These are phyloP conservation scores for Pilophorus perplexus DNA, from an alignment of 2,888 invertebrate species.

Conservation along the genomic window DNA sequence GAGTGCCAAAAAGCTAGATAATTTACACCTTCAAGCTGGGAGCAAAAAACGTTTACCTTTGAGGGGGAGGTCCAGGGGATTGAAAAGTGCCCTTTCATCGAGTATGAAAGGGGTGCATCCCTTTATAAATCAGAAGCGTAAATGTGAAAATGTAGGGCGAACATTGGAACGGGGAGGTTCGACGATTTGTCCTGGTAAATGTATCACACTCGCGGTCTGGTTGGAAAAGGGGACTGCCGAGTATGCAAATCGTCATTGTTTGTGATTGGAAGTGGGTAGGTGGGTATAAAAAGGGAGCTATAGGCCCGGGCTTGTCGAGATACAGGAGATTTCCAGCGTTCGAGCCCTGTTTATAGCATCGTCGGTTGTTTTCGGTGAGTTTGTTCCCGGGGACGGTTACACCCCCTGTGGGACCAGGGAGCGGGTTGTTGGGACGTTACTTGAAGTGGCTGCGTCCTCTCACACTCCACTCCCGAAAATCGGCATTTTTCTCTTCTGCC, in stretches of 20 bases:
- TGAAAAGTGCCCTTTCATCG: constrained; percentile 24
- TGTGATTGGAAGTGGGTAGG: constrained; percentile 26
- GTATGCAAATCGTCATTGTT: constrained; percentile 20
- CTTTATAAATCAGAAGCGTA: constrained; percentile 23
- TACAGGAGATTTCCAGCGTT: neutral
- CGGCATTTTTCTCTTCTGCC: neutral
- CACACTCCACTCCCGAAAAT: neutral
- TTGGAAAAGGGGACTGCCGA: constrained; percentile 6
- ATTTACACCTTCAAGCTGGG: constrained; percentile 16
- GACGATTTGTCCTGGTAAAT: constrained; percentile 16
- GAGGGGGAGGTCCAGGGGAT: constrained; percentile 1
- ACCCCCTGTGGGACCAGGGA: too few relatives aligned
- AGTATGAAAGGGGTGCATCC: constrained; percentile 23
- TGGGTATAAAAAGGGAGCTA: constrained; percentile 8
- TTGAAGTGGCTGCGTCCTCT: neutral
- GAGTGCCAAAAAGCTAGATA: constrained; percentile 21
- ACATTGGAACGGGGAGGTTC: constrained; percentile 14
- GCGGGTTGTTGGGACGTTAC: too few relatives aligned
- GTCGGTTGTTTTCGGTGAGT: neutral
- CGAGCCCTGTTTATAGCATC: constrained; percentile 7
- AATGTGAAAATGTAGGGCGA: constrained; percentile 26
- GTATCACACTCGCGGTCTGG: constrained; percentile 14
- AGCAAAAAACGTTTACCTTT: neutral
- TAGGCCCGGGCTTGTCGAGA: neutral
- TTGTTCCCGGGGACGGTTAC: too few relatives aligned